phyloP scores from a whole-genome alignment of 2,888 invertebrate species.

The Apotomis betuletana region DNA sequence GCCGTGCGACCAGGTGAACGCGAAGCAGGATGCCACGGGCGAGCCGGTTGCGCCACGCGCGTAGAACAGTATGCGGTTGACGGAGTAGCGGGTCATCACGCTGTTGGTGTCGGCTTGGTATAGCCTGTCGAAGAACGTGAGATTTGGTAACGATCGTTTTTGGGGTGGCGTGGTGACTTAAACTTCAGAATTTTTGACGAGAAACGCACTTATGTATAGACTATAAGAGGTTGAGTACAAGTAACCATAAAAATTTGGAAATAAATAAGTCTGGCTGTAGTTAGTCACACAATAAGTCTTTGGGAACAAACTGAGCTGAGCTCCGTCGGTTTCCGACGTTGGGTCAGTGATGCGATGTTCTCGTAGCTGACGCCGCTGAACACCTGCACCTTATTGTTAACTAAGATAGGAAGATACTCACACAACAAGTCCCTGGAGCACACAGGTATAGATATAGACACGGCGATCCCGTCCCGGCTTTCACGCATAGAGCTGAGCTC shows the following conservation, averaged over 20 bases:
- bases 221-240: too few species aligned
- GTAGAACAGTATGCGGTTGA: conserved; percentile 97
- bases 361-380: conserved; percentile 97
- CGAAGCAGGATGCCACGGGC: conserved; percentile 96
- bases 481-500: conserved; percentile 92
- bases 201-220: too few species aligned
- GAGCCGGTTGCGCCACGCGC: conserved; percentile 94
- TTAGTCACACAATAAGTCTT: conserved; percentile 94
- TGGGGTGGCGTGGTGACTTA: too few species aligned
- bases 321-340: conserved; percentile 94
- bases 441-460: conserved; percentile 95
- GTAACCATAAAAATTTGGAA: too few species aligned
- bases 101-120: conserved; percentile 92
- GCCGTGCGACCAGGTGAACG: conserved; percentile 98
- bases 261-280: too few species aligned
- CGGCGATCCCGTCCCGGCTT: conserved; percentile 90
- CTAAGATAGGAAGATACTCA: conserved; percentile 75
- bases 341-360: conserved; percentile 96
- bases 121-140: neutral
- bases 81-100: conserved; percentile 94
- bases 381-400: conserved; percentile 88
- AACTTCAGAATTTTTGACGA: too few species aligned
- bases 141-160: neutral
- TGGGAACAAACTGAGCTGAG: conserved; percentile 95
- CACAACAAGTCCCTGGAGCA: conserved; percentile 96